A percentile compares a stretch with the other conserved stretches of the same genome.
Evolutionary conservation across 2,888 invertebrate species (phyloP).

Genomic region (Tortrix viridana): DNA sequence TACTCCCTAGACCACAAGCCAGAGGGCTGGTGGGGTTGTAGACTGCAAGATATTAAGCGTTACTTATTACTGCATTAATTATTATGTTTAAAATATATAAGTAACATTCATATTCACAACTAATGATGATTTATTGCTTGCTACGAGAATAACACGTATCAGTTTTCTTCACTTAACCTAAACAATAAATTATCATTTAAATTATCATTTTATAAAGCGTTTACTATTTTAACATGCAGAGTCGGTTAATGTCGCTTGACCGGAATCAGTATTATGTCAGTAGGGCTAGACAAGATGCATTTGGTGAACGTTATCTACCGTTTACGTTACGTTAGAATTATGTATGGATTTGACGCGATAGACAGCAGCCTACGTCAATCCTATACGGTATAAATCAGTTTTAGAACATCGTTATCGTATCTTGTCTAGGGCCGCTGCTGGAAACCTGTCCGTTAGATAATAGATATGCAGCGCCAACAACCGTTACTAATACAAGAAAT

Average conservation of each 20-base stretch:
- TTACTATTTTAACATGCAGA: constrained; percentile 24
- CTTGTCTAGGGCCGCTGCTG: no score
- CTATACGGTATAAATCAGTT: no score
- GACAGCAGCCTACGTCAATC: no score
- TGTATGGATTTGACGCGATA: no score
- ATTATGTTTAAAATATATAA: constrained; percentile 47
- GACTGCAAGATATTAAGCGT: constrained; percentile 50
- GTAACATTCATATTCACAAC: constrained; percentile 47
- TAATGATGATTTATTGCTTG: constrained; percentile 56
- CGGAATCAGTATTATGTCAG: constrained; percentile 21
- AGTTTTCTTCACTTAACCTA: constrained; percentile 40
- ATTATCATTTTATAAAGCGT: constrained; percentile 37
- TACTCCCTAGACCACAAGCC: neutral
- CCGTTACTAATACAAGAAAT: no score
- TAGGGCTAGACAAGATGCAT: no score
- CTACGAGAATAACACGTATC: constrained; percentile 54
- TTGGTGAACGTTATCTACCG: no score
- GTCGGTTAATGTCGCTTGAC: constrained; percentile 19
- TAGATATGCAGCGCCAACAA: no score
- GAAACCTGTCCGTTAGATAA: no score
- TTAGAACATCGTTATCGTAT: no score
- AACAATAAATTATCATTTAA: constrained; percentile 40
- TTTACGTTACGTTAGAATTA: no score
- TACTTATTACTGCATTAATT: constrained; percentile 53
- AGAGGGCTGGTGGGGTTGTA: constrained; percentile 10